A percentile compares a stretch with the other conserved stretches of the same genome.
Evolutionary conservation across 2,888 invertebrate species (phyloP).

Genomic region (Diachrysia chrysitis): DNA sequence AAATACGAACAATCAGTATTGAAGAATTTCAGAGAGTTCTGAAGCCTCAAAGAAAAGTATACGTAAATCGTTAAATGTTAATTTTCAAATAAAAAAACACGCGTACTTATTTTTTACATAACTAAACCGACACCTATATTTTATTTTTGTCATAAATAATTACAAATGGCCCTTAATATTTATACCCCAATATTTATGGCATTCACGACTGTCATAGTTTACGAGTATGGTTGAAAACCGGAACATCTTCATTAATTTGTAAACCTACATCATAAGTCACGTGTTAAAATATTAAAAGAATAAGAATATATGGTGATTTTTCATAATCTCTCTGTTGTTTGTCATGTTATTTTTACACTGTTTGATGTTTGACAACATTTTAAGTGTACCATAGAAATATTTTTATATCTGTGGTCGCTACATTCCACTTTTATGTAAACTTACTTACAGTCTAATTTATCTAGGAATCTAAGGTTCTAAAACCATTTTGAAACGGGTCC

Average conservation of each 20-base stretch:
- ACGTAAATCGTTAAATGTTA: no score
- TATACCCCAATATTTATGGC: constrained; percentile 49
- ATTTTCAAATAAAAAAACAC: not conserved
- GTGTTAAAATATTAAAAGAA: constrained; percentile 22
- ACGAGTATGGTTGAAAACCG: constrained; percentile 43
- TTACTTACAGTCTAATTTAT: no score
- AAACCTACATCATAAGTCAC: constrained; percentile 31
- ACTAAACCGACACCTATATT: constrained; percentile 26
- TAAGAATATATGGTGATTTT: not conserved
- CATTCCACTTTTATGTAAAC: no score
- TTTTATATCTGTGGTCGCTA: no score
- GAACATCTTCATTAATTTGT: constrained; percentile 39
- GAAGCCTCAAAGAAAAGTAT: no score
- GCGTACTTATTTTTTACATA: not conserved
- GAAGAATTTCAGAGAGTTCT: no score
- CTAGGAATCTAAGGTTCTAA: no score
- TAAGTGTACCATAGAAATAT: no score
- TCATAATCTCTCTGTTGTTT: constrained; percentile 13
- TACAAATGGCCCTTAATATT: constrained; percentile 51
- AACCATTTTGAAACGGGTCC: not conserved
- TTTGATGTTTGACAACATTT: not conserved
- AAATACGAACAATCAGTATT: no score
- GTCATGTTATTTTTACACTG: not conserved
- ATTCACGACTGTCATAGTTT: constrained; percentile 48
- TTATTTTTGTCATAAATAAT: constrained; percentile 53